Conservation (phyloP, 2,113 vertebrate genomes). For the Ceyx cyanopectus region DNA sequence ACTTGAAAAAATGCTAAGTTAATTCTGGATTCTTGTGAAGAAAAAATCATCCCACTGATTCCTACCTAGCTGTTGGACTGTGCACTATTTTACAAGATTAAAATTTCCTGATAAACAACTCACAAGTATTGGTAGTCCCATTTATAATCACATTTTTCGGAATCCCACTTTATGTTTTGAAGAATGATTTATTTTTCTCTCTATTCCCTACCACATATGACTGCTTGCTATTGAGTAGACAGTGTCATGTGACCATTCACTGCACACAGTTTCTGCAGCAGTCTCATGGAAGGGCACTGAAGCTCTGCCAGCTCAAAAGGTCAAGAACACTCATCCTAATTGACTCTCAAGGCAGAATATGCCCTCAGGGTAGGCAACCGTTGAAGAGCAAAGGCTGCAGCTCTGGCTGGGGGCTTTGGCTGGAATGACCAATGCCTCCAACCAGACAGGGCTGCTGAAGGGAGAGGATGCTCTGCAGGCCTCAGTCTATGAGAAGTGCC, state of each 20-base stretch:
- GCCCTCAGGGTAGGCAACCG: too few relatives aligned
- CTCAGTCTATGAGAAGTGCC: neutral
- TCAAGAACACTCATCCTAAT: neutral
- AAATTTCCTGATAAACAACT: neutral
- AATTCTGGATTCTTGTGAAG: neutral
- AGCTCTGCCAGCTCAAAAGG: neutral
- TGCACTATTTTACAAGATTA: accelerated
- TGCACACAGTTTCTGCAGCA: neutral
- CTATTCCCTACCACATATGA: neutral
- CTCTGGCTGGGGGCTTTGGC: too few relatives aligned
- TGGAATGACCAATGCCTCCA: too few relatives aligned
- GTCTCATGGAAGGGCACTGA: neutral
- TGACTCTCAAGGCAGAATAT: neutral
- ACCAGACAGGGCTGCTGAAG: neutral
- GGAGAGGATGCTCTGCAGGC: neutral
- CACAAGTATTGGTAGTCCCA: neutral
- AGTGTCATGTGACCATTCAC: neutral
- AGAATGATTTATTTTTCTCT: neutral
- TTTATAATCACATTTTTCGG: neutral
- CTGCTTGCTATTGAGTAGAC: neutral
- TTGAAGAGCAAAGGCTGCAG: neutral
- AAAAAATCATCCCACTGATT: neutral
- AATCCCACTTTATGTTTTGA: neutral
- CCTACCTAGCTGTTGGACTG: neutral
- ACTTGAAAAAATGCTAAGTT: neutral